These are phyloP conservation scores for Bovichtus variegatus DNA, from an alignment of 2,797 vertebrate genomes.

Conservation along the genomic window DNA sequence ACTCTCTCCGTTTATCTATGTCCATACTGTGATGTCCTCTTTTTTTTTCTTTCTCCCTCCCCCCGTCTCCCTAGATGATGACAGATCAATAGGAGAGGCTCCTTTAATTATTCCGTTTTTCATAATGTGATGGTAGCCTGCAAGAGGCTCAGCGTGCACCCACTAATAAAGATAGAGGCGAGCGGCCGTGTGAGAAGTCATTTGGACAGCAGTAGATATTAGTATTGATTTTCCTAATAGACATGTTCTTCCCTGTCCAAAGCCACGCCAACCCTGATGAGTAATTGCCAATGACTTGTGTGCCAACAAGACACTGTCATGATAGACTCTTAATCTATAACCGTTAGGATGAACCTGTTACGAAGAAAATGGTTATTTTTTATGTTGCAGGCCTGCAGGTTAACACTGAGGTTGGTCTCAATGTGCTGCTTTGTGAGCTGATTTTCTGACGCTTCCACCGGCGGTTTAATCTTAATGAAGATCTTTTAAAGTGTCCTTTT, in stretches of 20 bases:
- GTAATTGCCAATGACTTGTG: conserved; percentile 27
- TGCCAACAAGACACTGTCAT: conserved; percentile 20
- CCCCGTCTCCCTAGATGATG: conserved; percentile 27
- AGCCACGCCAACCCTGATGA: conserved; percentile 32
- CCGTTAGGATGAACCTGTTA: conserved; percentile 15
- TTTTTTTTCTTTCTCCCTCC: neutral
- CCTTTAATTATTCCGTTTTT: conserved; percentile 62
- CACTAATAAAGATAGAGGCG: conserved; percentile 60
- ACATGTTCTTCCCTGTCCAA: conserved; percentile 50
- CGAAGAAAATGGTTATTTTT: conserved; percentile 10
- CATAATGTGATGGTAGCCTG: conserved; percentile 40
- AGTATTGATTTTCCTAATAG: conserved; percentile 74
- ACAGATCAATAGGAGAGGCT: conserved; percentile 55
- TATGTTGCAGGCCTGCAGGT: neutral
- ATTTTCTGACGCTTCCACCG: conserved; percentile 41
- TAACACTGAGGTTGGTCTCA: conserved; percentile 37
- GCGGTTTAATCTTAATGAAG: conserved; percentile 62
- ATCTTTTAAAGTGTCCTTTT: conserved; percentile 64
- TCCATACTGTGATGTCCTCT: neutral
- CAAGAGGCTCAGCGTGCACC: conserved; percentile 27
- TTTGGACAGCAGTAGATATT: conserved; percentile 61
- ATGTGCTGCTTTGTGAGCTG: conserved; percentile 41
- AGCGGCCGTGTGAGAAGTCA: conserved; percentile 34
- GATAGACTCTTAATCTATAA: conserved; percentile 44
- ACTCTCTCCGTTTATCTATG: conserved; percentile 12